Conservation (phyloP, 2,888 invertebrate genomes). For the Tenthredo scrophulariae region DNA sequence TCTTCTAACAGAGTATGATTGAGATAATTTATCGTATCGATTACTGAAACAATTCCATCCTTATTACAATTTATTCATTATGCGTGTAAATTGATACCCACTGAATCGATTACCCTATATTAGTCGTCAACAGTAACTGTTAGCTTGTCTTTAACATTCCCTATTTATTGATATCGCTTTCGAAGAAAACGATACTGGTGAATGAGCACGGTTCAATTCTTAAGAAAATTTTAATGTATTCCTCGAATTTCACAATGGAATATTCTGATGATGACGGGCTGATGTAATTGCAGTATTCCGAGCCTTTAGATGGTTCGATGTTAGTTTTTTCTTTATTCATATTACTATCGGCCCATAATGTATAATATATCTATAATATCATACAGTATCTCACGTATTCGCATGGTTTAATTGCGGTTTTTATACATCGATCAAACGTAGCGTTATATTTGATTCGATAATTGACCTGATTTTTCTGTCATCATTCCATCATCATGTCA, state of each 20-base stretch:
- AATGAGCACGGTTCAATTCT: neutral
- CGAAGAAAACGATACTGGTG: neutral
- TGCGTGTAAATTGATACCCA: too few relatives aligned
- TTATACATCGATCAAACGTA: neutral
- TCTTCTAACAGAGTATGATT: neutral
- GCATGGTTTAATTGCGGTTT: neutral
- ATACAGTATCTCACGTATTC: neutral
- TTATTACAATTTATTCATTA: neutral
- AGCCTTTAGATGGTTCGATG: neutral
- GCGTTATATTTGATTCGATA: neutral
- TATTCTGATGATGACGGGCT: neutral
- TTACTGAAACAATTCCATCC: neutral
- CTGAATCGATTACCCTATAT: neutral
- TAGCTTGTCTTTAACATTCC: neutral
- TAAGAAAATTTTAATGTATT: neutral
- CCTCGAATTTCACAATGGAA: neutral
- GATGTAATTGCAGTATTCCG: neutral
- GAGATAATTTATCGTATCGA: neutral
- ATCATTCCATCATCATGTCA: neutral
- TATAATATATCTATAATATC: too few relatives aligned
- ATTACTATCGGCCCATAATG: neutral
- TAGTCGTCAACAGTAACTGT: neutral
- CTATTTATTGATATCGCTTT: neutral
- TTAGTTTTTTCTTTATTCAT: neutral
- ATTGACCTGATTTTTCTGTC: constrained; percentile 14